Percentiles rank a stretch among this genome's conserved stretches.
Conservation (phyloP, 1,140 invertebrate species). For the Caligus rogercresseyi region DNA sequence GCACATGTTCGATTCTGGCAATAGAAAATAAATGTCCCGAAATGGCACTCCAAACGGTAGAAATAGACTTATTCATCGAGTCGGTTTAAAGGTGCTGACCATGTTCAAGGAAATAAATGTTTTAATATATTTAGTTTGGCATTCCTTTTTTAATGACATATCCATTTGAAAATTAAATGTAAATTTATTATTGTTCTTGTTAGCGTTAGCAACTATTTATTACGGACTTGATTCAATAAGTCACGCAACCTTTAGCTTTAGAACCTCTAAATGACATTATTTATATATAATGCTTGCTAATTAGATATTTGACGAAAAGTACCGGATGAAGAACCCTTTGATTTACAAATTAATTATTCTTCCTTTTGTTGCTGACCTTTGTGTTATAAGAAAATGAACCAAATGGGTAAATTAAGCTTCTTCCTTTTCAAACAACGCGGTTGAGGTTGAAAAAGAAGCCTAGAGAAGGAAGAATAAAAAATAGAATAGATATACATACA, state of each 20-base stretch:
- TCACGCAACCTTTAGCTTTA: too few relatives aligned
- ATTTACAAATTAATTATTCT: not conserved
- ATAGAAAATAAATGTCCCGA: too few relatives aligned
- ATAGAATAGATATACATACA: too few relatives aligned
- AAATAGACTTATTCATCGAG: too few relatives aligned
- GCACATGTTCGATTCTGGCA: not conserved
- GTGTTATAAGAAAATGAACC: not conserved
- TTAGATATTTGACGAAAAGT: too few relatives aligned
- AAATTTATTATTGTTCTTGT: not conserved
- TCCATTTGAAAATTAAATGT: not conserved
- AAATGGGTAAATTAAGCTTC: not conserved
- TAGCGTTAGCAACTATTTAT: too few relatives aligned
- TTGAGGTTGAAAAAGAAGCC: not conserved
- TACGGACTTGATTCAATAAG: too few relatives aligned
- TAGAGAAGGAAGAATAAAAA: too few relatives aligned
- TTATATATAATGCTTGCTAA: too few relatives aligned
- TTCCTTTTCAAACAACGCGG: not conserved
- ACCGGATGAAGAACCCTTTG: not conserved
- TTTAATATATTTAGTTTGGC: not conserved
- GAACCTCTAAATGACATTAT: too few relatives aligned
- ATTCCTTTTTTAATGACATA: not conserved
- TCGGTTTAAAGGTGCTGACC: not conserved
- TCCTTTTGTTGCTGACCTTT: not conserved
- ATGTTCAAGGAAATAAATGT: not conserved
- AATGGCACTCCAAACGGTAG: too few relatives aligned